Base-by-base conservation (phyloP, 1,140 invertebrate species). In the Euglossa dilemma region DNA sequence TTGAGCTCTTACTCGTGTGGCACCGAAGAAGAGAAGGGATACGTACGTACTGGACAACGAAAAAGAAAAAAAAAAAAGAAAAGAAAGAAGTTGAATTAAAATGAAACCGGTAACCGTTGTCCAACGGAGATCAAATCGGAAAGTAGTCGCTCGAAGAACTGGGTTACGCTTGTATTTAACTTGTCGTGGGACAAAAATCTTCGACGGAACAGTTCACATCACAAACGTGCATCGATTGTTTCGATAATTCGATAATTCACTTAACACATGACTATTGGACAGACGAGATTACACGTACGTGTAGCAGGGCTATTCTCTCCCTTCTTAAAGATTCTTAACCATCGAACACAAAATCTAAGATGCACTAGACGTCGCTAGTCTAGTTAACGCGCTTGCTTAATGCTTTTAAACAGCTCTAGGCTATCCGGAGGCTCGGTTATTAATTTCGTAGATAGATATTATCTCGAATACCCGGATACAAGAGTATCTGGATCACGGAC, bases 31-130 rank as follows among this genome's bases (percentile, higher is more conserved):
- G 59, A 72, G 79, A 72, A 82, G 78, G 61, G 67, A 52, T 25
- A 52, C 18, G 54, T 25, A 52, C 18, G 9, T 25, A 20, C 14
- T 36, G 73, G 18, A 36, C 45, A 56, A 20, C 7, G 14, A 9
- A 0, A 56, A 56, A 11, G 25, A 2, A 1, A 28, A 11, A 28
- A 36, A 54, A 43, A 79, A 50, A 59, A 25, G 59, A 56, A 57
- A 71, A 73, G 73, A 71, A 71, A 64, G 12, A 78, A 77, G 50
- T 84, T 72, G 67, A 84, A 88, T 78, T 78, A 78, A 80, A 84
- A 80, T 20, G 52, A 82, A 78, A 74, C 75, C 73, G 82, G 80
- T 84, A 81, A 59, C 71, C 63, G 85, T n/a, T 57, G 52, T 54
- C n/a, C 61, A 12, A 28, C 5, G 18, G 25, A 47, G 57, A 78